A percentile compares a stretch with the other conserved stretches of the same genome.
Conservation (phyloP, 2,113 vertebrate genomes). For the Peromyscus maniculatus region DNA sequence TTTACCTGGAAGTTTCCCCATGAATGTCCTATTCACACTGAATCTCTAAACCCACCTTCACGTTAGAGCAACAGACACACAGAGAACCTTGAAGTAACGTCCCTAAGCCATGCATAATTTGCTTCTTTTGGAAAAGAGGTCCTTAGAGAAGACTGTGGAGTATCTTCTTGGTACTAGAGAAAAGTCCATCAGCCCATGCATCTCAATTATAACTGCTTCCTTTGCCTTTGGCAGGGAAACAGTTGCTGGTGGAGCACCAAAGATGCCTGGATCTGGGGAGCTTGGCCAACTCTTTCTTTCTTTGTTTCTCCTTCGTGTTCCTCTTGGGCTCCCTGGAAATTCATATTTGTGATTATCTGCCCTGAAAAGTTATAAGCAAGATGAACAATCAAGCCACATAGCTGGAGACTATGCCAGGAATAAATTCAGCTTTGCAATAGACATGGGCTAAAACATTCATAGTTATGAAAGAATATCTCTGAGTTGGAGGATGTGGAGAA, state of each 20-base stretch:
- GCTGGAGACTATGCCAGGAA: slow-evolving; percentile 19
- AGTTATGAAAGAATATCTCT: background rate
- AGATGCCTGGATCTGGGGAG: background rate
- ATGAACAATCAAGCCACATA: slow-evolving; percentile 61
- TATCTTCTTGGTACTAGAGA: background rate
- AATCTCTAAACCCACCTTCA: background rate
- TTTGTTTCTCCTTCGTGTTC: background rate
- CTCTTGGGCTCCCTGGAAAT: background rate
- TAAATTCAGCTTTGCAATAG: slow-evolving; percentile 35
- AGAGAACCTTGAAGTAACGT: background rate
- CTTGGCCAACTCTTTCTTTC: background rate
- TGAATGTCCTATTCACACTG: background rate
- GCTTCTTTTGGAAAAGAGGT: background rate
- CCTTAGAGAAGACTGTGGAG: background rate
- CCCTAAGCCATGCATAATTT: background rate
- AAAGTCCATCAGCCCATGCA: background rate
- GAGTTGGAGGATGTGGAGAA: background rate
- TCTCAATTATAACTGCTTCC: background rate
- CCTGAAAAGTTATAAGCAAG: slow-evolving; percentile 35
- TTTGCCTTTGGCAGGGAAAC: background rate
- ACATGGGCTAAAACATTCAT: background rate
- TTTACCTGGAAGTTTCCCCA: background rate
- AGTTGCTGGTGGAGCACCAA: background rate
- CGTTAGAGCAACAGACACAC: background rate
- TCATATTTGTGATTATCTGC: slow-evolving; percentile 58